Evolutionary conservation across 2,797 vertebrate species (phyloP), one percentile per base, ranked within the genome.

Genomic region (Alfaro cultratus): DNA sequence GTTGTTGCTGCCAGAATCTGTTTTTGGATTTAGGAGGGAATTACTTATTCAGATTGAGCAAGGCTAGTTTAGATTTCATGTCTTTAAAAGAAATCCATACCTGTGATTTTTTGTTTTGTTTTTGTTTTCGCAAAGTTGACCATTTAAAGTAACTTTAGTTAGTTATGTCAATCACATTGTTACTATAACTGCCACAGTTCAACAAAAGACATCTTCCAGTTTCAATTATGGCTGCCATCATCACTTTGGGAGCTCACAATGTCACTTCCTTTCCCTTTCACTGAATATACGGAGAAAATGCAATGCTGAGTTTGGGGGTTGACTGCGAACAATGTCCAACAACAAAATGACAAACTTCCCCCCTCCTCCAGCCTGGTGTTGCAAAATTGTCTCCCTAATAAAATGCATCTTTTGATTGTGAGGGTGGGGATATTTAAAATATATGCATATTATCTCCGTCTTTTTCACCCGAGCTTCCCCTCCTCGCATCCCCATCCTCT

Each of bases 381-480:
- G 88, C 84, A 91, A 94, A 95, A 94, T 92, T 82, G 92, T 94
- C 94, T 94, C 84, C 89, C 92, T 95, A 94, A 94, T 94, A 86
- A 94, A 93, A 87, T 79, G 84, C 91, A 94, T 95, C 90, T 94
- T 95, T 95, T 96, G 94, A 95, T 95, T 94, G 89, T 90, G 90
- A 93, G 94, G 91, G 92, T 87, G 89, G 93, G 90, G 87, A 93
- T 94, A 91, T 95, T 94, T 95, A 89, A 94, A 95, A 95, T 94
- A 91, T 95, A 94, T 95, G 94, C 94, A 94, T 90, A 93, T 94
- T 95, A 95, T 95, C 95, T 95, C 90, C 92, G 91, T 91, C 90
- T 92, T 87, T 93, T 94, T 95, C 90, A 89, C 94, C 90, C 93
- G 88, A 96, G 94, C 93, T 92, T 95, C 89, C 89, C 84, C 77